Evolutionary conservation across 1,140 invertebrate genomes (phyloP).

Genomic region (Pseudoatta argentina): DNA sequence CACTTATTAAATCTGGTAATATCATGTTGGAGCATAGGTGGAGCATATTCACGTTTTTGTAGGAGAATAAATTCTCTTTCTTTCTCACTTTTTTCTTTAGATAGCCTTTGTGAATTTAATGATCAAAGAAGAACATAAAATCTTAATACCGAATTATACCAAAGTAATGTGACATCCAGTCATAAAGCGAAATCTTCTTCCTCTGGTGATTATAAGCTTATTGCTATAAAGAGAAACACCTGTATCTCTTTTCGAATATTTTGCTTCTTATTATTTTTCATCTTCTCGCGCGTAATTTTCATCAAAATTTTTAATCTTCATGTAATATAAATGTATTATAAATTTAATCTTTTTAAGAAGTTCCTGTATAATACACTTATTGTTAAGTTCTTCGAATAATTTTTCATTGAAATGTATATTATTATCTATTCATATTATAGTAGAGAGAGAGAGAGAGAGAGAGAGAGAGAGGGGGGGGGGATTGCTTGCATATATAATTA

Average conservation of each 20-base stretch:
- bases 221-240: conserved; percentile 14
- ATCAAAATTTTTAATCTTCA: conserved; percentile 9
- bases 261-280: conserved; percentile 24
- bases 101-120: conserved; percentile 48
- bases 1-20: conserved; percentile 33
- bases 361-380: not conserved
- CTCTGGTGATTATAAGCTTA: conserved; percentile 73
- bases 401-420: not conserved
- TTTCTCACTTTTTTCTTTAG: not conserved
- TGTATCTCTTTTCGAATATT: conserved; percentile 60
- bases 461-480: too few relatives aligned
- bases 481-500: not conserved
- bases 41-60: not conserved
- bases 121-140: conserved; percentile 60
- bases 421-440: not conserved
- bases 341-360: conserved; percentile 19
- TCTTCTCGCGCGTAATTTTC: not conserved
- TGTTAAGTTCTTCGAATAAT: not conserved
- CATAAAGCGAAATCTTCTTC: conserved; percentile 65
- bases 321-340: not conserved
- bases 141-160: conserved; percentile 69
- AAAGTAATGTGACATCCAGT: conserved; percentile 69
- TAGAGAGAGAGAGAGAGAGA: not conserved
- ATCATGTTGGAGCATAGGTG: too few relatives aligned
- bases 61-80: not conserved